phyloP scores from a whole-genome alignment of 53 echinoderm and acorn worm species.

The Luidia sarsii region DNA sequence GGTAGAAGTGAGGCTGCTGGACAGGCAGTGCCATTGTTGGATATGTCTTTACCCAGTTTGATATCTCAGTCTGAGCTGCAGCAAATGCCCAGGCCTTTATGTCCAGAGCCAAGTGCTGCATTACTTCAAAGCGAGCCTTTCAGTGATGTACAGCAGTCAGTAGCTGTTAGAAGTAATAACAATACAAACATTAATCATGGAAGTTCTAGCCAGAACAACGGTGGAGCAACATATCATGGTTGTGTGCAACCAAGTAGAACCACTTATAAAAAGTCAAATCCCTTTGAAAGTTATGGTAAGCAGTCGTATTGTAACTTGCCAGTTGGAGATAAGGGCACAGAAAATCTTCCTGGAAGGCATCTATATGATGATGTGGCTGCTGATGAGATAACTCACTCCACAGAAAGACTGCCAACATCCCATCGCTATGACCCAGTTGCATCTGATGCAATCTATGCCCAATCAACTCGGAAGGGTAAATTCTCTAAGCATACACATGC shows the following conservation, averaged over 20 bases:
- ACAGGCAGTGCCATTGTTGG: slow-evolving; percentile 5
- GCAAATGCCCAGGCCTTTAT: slow-evolving; percentile 20
- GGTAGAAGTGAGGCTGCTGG: neutral
- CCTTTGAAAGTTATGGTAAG: slow-evolving; percentile 38
- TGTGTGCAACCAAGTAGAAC: neutral
- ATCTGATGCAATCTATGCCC: neutral
- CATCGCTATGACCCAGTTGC: slow-evolving; percentile 1
- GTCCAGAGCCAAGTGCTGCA: slow-evolving; percentile 21
- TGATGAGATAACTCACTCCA: neutral
- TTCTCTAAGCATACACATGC: too few species aligned
- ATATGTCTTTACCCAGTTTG: slow-evolving; percentile 34
- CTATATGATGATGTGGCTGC: slow-evolving; percentile 14
- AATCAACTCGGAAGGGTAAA: too few species aligned
- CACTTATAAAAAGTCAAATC: slow-evolving; percentile 32
- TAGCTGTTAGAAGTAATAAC: too few species aligned
- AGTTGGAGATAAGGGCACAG: neutral
- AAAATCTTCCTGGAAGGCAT: neutral
- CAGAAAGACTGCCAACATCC: neutral
- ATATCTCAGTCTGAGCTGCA: neutral
- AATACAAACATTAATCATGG: too few species aligned
- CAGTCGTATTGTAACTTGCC: neutral
- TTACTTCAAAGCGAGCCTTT: too few species aligned
- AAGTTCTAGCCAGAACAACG: too few species aligned
- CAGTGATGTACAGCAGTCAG: too few species aligned
- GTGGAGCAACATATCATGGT: neutral